A percentile compares a stretch with the other conserved stretches of the same genome.
These are phyloP conservation scores for Microtus montanus DNA, from an alignment of 2,113 vertebrate genomes.

Conservation along the genomic window DNA sequence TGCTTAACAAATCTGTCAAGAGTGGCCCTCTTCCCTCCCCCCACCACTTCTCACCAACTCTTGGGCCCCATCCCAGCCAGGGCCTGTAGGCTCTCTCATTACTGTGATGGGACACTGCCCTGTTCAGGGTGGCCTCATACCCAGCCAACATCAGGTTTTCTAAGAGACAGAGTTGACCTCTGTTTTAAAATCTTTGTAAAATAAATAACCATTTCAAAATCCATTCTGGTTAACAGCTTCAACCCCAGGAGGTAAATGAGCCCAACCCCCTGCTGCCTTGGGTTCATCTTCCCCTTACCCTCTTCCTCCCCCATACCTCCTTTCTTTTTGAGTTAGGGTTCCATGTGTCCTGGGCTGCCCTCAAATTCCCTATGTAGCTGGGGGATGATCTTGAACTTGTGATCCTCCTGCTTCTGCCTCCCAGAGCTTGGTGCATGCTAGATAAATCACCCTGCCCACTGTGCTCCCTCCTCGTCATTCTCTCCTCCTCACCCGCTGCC, in stretches of 20 bases:
- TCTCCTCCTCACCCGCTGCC: neutral
- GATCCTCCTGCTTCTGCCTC: neutral
- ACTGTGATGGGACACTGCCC: neutral
- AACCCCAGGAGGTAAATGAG: neutral
- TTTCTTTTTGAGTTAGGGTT: neutral
- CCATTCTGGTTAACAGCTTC: neutral
- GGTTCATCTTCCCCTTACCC: neutral
- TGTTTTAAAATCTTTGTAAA: conserved; percentile 3
- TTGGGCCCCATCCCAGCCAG: neutral
- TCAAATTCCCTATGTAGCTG: neutral
- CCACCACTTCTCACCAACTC: fast-evolving
- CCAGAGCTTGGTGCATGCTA: neutral
- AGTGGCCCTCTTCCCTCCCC: neutral
- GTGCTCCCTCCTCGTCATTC: neutral
- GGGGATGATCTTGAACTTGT: neutral
- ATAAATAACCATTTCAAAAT: neutral
- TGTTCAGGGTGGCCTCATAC: neutral
- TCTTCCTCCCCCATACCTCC: neutral
- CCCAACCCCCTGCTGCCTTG: neutral
- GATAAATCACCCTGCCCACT: neutral
- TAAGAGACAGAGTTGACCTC: neutral
- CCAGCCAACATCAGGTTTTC: neutral
- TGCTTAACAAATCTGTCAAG: neutral
- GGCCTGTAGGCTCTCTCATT: fast-evolving
- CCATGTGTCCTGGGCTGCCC: neutral